Evolutionary conservation across 2,113 vertebrate genomes (phyloP), one percentile per base, ranked within the genome.

Genomic region (Apodemus speciosus): DNA sequence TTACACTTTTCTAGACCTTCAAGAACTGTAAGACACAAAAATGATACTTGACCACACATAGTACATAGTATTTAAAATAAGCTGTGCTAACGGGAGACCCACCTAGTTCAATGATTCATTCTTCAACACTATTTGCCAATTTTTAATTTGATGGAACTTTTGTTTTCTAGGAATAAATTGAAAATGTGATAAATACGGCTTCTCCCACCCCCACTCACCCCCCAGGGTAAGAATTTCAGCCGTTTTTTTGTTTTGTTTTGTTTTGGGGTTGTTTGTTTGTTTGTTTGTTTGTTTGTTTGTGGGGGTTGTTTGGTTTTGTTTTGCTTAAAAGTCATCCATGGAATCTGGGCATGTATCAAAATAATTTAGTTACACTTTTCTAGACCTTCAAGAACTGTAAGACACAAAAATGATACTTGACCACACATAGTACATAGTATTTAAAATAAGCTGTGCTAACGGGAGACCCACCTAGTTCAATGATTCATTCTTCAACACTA

Each of bases 311-410:
- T 40, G n/a, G 7, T 38, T 81, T 81, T n/a, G 35, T 93, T 95
- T 88, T 93, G 53, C 58, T 90, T 80, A 86, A 62, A 84, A 84
- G 62, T 73, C 93, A 85, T 85, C 38, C 32, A 0, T 81, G 75
- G 73, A 79, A 87, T 84, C 94, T 87, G 62, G 58, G 72, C 83
- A 14, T 13, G 11, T 6, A 64, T 89, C 69, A 92, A 92, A 85
- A 69, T 25, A 89, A 7, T 66, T 83, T 27, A 43, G 46, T 38
- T 84, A 43, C 23, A 20, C 60, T 79, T 89, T 75, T 83, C 38
- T 62, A 72, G 20, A 60, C 8, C 35, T 30, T 73, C 56, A 9
- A 30, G 68, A 77, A 16, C 2, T 35, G 16, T 20, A 51, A 94
- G 32, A 73, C 32, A 49, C 71, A 66, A 15, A 90, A 90, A 77